Base-by-base conservation (phyloP, 2,797 vertebrate genomes). In the Phrynocephalus guinanensis region DNA sequence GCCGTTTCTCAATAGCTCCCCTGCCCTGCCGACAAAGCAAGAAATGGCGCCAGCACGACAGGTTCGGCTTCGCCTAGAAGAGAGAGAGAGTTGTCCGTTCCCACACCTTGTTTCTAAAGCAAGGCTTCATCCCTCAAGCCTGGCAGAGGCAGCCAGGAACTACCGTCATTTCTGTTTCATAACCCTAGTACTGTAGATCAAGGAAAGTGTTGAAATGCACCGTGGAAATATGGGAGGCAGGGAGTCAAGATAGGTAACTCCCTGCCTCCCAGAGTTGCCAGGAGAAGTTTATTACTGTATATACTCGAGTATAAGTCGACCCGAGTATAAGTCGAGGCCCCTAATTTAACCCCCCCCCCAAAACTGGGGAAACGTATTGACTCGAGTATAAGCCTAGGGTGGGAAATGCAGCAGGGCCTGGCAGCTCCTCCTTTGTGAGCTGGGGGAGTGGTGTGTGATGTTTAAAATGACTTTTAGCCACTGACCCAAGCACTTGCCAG, bases 141-240 rank as follows among this genome's bases (percentile, higher is more conserved):
- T 66, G 52, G 28, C 30, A 33, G n/a, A 33, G 3, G 0, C 30
- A 20, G 7, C 85, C 28, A 60, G 33, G 33, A 24, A 20, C 3
- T 63, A 38, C 38, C 38, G 38, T 44, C 3, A 56, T 73, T 44
- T 86, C 85, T 86, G 60, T 73, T 86, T 80, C 78, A 48, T 7
- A 44, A 72, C 70, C 38, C 28, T 6, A 86, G 10, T 44, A 44
- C 38, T 44, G 38, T 15, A 44, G 9, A 30, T 9, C 68, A 72
- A 48, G 13, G 77, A 72, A 86, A 81, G 52, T 81, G 73, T 86
- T 80, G 80, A 63, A 33, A 68, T n/a, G 20, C 33, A 38, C 13
- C 6, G 4, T 66, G 56, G 13, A 73, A 77, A 48, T 30, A 72
- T 72, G 50, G 16, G 6, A 81, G 56, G 30, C 67, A 10, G 52